Evolutionary conservation across 2,888 invertebrate species (phyloP).

Genomic region (Dynastes hyllus): DNA sequence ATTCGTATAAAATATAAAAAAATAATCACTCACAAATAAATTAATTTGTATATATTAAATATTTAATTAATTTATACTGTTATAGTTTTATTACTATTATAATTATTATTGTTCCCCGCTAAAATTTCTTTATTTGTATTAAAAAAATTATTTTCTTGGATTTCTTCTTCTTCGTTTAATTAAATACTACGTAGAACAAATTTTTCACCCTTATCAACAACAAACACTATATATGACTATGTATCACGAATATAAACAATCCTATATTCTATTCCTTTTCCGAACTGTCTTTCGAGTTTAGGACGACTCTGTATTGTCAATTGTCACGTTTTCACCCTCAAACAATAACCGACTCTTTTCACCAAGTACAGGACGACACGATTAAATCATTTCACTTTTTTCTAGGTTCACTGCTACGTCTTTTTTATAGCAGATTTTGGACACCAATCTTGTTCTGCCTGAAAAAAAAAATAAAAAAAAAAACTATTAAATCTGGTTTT

Average conservation of each 20-base stretch:
- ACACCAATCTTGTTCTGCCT: too few species aligned
- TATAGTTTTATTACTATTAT: neutral
- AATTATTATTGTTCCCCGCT: slow-evolving; percentile 24
- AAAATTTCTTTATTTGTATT: neutral
- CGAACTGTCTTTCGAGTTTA: slow-evolving; percentile 6
- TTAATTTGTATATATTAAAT: slow-evolving; percentile 19
- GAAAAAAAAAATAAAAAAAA: too few species aligned
- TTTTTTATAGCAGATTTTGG: too few species aligned
- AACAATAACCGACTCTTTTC: neutral
- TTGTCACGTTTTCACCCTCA: neutral
- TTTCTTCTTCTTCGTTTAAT: neutral
- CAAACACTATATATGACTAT: slow-evolving; percentile 8
- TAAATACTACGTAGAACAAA: neutral
- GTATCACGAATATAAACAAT: neutral
- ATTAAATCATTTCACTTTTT: slow-evolving; percentile 3
- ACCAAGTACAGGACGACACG: neutral
- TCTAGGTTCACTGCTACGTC: too few species aligned
- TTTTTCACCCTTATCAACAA: slow-evolving; percentile 19
- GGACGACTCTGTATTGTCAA: slow-evolving; percentile 27
- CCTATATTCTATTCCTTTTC: neutral
- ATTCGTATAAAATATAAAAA: slow-evolving; percentile 26
- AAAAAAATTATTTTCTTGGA: too few species aligned
- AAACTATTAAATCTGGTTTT: too few species aligned
- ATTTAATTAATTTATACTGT: slow-evolving; percentile 6
- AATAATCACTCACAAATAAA: slow-evolving; percentile 20